phyloP scores from a whole-genome alignment of 2,797 vertebrate genomes.

The Rhodeus uyekii region DNA sequence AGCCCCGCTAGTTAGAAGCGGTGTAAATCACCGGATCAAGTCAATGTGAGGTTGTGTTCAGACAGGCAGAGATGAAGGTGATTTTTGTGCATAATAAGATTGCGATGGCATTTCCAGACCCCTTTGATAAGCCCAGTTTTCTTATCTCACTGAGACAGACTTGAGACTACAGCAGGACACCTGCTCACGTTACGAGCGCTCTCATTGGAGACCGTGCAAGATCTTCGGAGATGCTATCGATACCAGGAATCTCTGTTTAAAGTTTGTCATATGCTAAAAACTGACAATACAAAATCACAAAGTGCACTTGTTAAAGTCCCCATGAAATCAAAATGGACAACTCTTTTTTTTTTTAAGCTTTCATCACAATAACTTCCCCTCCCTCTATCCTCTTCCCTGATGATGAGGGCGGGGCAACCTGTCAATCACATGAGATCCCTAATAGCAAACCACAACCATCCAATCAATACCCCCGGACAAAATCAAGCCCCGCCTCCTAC shows the following conservation, averaged over 20 bases:
- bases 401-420: no score
- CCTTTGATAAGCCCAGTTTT: conserved; percentile 37
- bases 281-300: not conserved
- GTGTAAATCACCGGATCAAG: conserved; percentile 21
- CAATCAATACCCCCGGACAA: no score
- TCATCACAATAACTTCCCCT: no score
- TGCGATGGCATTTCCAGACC: conserved; percentile 47
- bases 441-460: no score
- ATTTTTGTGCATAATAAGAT: conserved; percentile 47
- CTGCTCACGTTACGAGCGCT: conserved; percentile 38
- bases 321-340: not conserved
- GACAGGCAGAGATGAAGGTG: conserved; percentile 27
- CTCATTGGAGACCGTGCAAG: conserved; percentile 18
- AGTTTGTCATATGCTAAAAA: conserved; percentile 3
- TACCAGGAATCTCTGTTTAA: conserved; percentile 12
- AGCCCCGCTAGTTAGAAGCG: not conserved
- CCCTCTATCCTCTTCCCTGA: no score
- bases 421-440: no score
- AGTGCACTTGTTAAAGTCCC: not conserved
- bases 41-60: conserved; percentile 6
- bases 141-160: conserved; percentile 55
- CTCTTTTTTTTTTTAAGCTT: not conserved
- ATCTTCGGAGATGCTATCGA: conserved; percentile 1
- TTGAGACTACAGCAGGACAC: conserved; percentile 38
- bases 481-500: no score